Percentiles rank a stretch among this genome's conserved stretches.
Conservation (phyloP, 2,888 invertebrate species). For the Drosophila neotestacea region DNA sequence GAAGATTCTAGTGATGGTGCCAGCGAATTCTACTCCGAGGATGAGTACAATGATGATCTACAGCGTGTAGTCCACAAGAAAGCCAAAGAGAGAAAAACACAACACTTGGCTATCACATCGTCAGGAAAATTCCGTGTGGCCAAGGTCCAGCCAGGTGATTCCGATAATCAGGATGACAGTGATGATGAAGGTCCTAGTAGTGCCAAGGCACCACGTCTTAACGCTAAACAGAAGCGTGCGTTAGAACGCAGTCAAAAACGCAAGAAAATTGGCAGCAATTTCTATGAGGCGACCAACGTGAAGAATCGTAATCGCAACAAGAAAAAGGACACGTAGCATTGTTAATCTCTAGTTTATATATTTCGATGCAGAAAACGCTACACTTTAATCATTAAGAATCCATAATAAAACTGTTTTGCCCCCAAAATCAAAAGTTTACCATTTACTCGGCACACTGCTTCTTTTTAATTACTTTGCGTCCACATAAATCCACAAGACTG, state of each 20-base stretch:
- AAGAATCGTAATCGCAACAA: conserved; percentile 93
- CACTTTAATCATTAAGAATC: conserved; percentile 56
- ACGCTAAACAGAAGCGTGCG: conserved; percentile 91
- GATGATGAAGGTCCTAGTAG: conserved; percentile 65
- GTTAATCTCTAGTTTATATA: conserved; percentile 57
- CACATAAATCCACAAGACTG: conserved; percentile 76
- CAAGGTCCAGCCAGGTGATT: conserved; percentile 85
- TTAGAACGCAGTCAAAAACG: conserved; percentile 90
- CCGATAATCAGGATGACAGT: conserved; percentile 67
- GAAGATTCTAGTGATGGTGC: conserved; percentile 88
- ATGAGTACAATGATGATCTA: conserved; percentile 87
- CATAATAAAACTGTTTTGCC: conserved; percentile 39
- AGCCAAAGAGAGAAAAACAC: conserved; percentile 85
- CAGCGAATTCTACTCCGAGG: conserved; percentile 89
- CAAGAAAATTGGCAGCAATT: conserved; percentile 94
- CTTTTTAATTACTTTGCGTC: conserved; percentile 74
- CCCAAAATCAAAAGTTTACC: conserved; percentile 14
- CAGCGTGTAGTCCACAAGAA: conserved; percentile 83
- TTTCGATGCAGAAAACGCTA: conserved; percentile 43
- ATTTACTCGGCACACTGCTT: conserved; percentile 65
- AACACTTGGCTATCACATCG: conserved; percentile 85
- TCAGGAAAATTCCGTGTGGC: conserved; percentile 87
- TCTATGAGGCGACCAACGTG: conserved; percentile 95
- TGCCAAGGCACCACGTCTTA: conserved; percentile 87
- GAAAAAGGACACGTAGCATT: conserved; percentile 85